Conservation (phyloP, 2,113 vertebrate genomes). For the Synodontis membranacea region DNA sequence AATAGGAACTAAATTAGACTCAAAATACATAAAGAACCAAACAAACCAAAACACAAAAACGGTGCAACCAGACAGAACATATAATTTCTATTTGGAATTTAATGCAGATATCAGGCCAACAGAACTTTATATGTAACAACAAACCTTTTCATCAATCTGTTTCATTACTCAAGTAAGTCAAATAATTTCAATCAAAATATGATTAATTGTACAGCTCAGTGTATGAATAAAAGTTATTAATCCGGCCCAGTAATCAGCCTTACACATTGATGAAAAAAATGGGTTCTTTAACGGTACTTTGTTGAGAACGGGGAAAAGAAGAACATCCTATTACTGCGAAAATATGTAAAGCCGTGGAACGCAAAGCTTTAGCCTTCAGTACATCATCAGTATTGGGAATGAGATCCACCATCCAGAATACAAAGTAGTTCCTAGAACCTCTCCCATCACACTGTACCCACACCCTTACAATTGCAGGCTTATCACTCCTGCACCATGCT, state of each 20-base stretch:
- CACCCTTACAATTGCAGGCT: slow-evolving; percentile 26
- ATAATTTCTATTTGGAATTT: background rate
- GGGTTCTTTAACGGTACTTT: too few species aligned
- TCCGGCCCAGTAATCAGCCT: background rate
- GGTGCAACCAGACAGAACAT: background rate
- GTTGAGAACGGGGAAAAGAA: background rate
- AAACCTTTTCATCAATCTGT: too few species aligned
- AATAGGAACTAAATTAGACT: background rate
- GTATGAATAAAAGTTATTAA: background rate
- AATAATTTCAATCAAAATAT: background rate
- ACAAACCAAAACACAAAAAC: too few species aligned
- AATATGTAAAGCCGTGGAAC: background rate
- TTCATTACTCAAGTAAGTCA: background rate
- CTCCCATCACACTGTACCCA: background rate
- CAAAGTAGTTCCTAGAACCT: background rate
- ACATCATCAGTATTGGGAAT: slow-evolving; percentile 5
- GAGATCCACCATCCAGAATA: slow-evolving; percentile 22
- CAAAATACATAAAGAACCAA: background rate
- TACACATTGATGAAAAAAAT: background rate
- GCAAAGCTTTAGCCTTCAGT: background rate
- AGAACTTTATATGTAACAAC: background rate
- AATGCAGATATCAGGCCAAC: background rate
- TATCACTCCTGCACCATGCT: slow-evolving; percentile 37
- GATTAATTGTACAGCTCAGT: background rate
- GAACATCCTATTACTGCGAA: background rate